Base-by-base conservation (phyloP, 2,797 vertebrate species). In the Anabas testudineus region DNA sequence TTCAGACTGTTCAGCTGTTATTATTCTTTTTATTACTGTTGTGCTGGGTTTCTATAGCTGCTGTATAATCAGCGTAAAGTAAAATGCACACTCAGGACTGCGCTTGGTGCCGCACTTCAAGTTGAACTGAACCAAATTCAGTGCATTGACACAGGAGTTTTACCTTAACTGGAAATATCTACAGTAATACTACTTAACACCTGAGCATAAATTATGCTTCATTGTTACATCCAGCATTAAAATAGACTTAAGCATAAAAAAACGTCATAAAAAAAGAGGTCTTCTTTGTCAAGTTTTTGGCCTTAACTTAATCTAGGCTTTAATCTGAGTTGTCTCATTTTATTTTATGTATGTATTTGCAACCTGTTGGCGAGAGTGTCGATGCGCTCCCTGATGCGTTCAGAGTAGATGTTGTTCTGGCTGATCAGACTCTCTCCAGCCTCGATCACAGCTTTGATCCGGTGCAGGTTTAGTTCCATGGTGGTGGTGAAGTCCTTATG, bases 401-500 rank as follows among this genome's bases (percentile, higher is more conserved):
- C 93, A 0, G 93, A 88, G 64, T 98, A 97, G 87, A 94, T 91
- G 85, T 96, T 97, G 67, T 91, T 95, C 80, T 97, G 96, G 30
- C 95, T 94, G 69, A 94, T 94, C 28, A 99, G 93, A 80, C 95
- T 95, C 73, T 97, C 95, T 0, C 96, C 97, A 0, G 97, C 97
- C 74, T 96, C 96, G 1, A 96, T 94, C 0, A 95, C 95, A 47
- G 92, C 88, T 22, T 95, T 95, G 77, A 96, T 94, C 77, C 96
- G 92, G 78, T 97, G 97, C 60, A 95, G 90, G 92, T 95, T 95
- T 63, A 99, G 93, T 73, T 98, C 96, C 97, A 99, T 95, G 3
- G 94, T 96, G 76, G 95, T 97, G 86, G 91, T 93, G 87, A 99
- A 97, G 83, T 98, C 96, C 61, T 94, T 94, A 91, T 98, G 97